Evolutionary conservation across 2,113 vertebrate genomes (phyloP), one percentile per base, ranked within the genome.

Genomic region (Phasianus colchicus): DNA sequence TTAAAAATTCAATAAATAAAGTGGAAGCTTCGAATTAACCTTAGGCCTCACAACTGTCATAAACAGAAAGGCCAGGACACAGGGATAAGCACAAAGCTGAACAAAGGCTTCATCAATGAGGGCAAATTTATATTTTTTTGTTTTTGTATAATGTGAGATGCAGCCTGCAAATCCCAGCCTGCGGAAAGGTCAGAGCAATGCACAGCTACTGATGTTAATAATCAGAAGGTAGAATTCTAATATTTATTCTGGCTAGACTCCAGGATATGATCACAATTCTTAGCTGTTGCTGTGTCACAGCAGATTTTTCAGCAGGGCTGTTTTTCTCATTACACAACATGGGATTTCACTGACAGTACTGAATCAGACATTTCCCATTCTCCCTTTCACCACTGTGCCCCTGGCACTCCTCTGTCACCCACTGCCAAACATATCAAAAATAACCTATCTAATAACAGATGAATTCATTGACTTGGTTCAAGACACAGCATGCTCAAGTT

Each of bases 181-280:
- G 61, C 43, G 86, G 57, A 78, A 74, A 93, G 61, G 70, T 92
- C 88, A 93, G 61, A 72, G 20, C 42, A 91, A 94, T 71, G 88
- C 32, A 45, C 5, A 70, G 61, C 34, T 88, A 83, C 72, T 74
- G n/a, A 70, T 71, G n/a, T 13, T 88, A 52, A 24, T 38, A 22
- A 83, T 52, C 63, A 83, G 34, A 72, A 82, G 61, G 55, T 1
- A 86, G 30, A 91, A 47, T 66, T 65, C 78, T 63, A 24, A 38
- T 63, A 6, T 71, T 80, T 80, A 47, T 86, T 91, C 72, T 67
- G 55, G 50, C 45, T 67, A 55, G 29, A 83, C 11, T 45, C 55
- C 9, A 80, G 55, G 16, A 80, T 36, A 85, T 38, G 89, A 85
- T 63, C 29, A 67, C 32, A 71, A 50, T 83, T 85, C 22, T 0